Base-by-base conservation (phyloP, 2,797 vertebrate genomes). In the Champsocephalus esox region DNA sequence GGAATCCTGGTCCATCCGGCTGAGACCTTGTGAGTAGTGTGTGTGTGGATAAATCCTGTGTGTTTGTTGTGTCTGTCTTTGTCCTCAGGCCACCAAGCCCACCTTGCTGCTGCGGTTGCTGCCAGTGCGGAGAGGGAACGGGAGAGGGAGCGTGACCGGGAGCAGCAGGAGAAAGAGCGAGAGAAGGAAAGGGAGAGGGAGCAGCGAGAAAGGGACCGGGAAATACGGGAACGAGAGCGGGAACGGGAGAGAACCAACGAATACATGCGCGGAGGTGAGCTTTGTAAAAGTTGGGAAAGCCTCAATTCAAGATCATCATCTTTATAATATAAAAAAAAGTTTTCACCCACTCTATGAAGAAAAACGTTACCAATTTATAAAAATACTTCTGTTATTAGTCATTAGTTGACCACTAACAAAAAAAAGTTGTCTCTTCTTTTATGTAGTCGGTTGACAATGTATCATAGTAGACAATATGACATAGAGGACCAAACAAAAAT, bases 251-350 rank as follows among this genome's bases (percentile, higher is more conserved):
- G 77, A 84, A 77, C 91, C 3, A 92, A 46, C 45, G 95, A 95
- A 62, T 99, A 98, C 87, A 96, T 98, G 28, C 96, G 97, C 14
- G 94, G 95, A 90, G 95, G 98, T 99, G 78, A 94, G 93, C 48
- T 32, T 3, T 58, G 12, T 48, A 59, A 65, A 16, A 49, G 21
- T 45, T 48, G 13, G 28, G 9, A 68, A 69, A 67, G 67, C 58
- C 17, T 50, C 3, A 32, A 17, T 17, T 60, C 17, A 52, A n/a
- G 11, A 9, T 61, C 1, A 0, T 4, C 3, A 32, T 38, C 12
- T 55, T 9, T 54, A 38, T 21, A 16, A 32, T 41, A 58, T 3
- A 45, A 9, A 6, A 58, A 48, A 19, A 41, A 3, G 1, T 49
- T 19, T 51, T n/a, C 2, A 54, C 62, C 17, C 45, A 41, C 14